These are phyloP conservation scores for Gastrophryne carolinensis DNA, from an alignment of 2,797 vertebrate species.

Conservation along the genomic window DNA sequence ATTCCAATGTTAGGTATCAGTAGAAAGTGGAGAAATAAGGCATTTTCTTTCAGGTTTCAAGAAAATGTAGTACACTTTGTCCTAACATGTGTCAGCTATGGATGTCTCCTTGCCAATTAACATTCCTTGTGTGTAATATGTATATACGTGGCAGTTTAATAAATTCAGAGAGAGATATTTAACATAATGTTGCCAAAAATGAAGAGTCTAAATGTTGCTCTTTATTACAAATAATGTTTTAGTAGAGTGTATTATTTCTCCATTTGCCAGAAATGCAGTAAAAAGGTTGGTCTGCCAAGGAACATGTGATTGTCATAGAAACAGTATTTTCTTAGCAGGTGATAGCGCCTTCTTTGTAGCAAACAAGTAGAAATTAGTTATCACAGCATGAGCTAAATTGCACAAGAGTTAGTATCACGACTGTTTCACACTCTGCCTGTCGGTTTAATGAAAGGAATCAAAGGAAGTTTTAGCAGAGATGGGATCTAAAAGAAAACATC, in stretches of 20 bases:
- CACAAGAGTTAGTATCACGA: conserved; percentile 21
- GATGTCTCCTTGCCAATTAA: too few relatives aligned
- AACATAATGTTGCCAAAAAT: too few relatives aligned
- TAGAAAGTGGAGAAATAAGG: too few relatives aligned
- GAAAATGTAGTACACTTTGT: too few relatives aligned
- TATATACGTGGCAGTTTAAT: too few relatives aligned
- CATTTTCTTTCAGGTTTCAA: too few relatives aligned
- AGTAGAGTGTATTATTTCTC: conserved; percentile 10
- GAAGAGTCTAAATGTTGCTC: conserved; percentile 3
- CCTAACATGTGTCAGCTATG: too few relatives aligned
- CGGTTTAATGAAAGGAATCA: conserved; percentile 3
- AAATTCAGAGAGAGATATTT: too few relatives aligned
- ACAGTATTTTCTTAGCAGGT: conserved; percentile 17
- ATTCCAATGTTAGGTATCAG: too few relatives aligned
- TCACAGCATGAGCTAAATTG: conserved; percentile 29
- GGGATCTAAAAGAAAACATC: conserved; percentile 1
- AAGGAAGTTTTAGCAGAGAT: conserved; percentile 11
- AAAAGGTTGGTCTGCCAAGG: conserved; percentile 14
- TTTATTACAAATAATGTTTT: conserved; percentile 13
- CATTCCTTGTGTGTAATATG: too few relatives aligned
- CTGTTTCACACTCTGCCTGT: conserved; percentile 14
- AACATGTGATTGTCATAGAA: conserved; percentile 35
- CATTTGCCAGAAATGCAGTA: conserved; percentile 23
- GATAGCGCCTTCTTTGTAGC: conserved; percentile 13
- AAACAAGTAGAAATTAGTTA: conserved; percentile 37